Evolutionary conservation across 2,888 invertebrate species (phyloP), one percentile per base, ranked within the genome.

Genomic region (Diarsia brunnea): DNA sequence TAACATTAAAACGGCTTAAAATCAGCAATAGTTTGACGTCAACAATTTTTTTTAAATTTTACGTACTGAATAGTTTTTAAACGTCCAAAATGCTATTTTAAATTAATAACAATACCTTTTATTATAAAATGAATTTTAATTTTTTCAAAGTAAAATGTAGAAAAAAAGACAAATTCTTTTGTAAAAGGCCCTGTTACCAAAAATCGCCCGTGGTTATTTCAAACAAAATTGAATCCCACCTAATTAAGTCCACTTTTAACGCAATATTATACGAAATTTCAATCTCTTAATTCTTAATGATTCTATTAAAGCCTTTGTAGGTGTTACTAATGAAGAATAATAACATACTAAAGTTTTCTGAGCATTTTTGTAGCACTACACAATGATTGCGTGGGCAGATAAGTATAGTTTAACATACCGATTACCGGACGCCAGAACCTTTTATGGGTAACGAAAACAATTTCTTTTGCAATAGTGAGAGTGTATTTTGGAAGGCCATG

Each of bases 291-390:
- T 60, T 64, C 27, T 67, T 73, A 84, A 80, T 80, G 68, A 70
- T 74, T 84, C 79, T 68, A 67, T 81, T 82, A 82, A 79, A 79
- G 69, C 67, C 69, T 72, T 78, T 80, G 91, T 91, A 91, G 91
- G 91, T 91, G 91, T 89, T 74, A 45, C 58, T 89, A 90, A 90
- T 89, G 87, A 84, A 84, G 77, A 82, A 78, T 91, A 91, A 91
- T 91, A 84, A 89, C 79, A 91, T 65, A 51, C 55, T 76, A 58
- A 43, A 72, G 73, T 65, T 71, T 77, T 80, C 47, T 65, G 12
- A 75, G 19, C 55, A 65, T 38, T 81, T 74, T 79, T 74, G 79
- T 77, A 70, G 58, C 73, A 81, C 67, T 55, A 61, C 38, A 75
- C 49, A 76, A 65, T 72, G 66, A 69, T 67, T 31, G 73, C 51